Evolutionary conservation across 1,140 invertebrate species (phyloP), one percentile per base, ranked within the genome.

Genomic region (Philopotamus ludificatus): DNA sequence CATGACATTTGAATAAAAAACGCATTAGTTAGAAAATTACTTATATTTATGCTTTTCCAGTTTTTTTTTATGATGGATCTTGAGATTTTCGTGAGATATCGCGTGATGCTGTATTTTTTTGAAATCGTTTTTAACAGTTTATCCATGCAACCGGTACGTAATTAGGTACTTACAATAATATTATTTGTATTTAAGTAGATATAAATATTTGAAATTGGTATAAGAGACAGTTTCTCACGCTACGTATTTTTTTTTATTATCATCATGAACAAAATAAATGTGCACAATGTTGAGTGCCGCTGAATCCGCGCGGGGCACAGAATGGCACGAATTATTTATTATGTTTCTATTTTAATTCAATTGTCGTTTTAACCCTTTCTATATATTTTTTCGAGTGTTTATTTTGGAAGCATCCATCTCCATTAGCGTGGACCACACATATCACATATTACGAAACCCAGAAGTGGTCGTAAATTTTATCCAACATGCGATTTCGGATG

Each of bases 371-470:
- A 2, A 3, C 18, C 22, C 47, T 50, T 20, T 16, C 1, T 4
- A 50, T 18, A 16, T 22, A 20, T 20, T 3, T 44, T 44, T 3
- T 44, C 12, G 3, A 15, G n/a, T 44, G 20, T 44, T 18, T 44
- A 12, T 44, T 44, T n/a, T n/a, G n/a, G n/a, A n/a, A n/a, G n/a
- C n/a, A n/a, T n/a, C n/a, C n/a, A n/a, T n/a, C n/a, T n/a, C n/a
- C n/a, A n/a, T n/a, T 22, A 53, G 15, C 39, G 47, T 51, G 34
- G 65, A 66, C 58, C 65, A 66, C 64, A 66, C 64, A 26, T 44
- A 59, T 49, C 20, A 22, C 1, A 12, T 9, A 50, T 66, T 61
- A 50, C 47, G 47, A 28, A 53, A 53, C 39, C n/a, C 41, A 44
- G 21, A 66, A 41, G 10, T 10, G 57, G 44, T 39, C 25, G 34